These are phyloP conservation scores for Hanleya hanleyi DNA, from an alignment of 2,888 invertebrate species.

Conservation along the genomic window DNA sequence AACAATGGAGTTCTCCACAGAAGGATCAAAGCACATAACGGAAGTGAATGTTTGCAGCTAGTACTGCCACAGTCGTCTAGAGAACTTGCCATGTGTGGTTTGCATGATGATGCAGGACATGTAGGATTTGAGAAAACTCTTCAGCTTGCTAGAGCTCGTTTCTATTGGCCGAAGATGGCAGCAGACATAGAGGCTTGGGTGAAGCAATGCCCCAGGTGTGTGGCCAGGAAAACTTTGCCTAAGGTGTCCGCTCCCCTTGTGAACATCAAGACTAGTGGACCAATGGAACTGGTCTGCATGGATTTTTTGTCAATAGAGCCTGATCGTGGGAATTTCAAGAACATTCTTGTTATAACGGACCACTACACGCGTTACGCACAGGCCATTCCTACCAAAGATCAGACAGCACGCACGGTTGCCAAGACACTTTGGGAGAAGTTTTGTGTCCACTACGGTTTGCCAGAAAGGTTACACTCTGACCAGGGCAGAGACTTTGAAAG, in stretches of 20 bases:
- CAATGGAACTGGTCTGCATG: conserved; percentile 33
- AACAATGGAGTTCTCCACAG: neutral
- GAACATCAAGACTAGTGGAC: conserved; percentile 15
- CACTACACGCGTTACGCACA: conserved; percentile 32
- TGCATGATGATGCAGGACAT: neutral
- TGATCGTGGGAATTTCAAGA: conserved; percentile 19
- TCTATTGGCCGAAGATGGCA: neutral
- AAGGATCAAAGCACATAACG: neutral
- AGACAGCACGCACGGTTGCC: conserved; percentile 31
- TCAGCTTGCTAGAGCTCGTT: neutral
- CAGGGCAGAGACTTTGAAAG: conserved; percentile 33
- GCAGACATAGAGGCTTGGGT: neutral
- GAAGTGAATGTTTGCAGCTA: neutral
- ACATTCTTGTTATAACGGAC: conserved; percentile 37
- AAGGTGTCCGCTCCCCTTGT: neutral
- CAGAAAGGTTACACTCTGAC: conserved; percentile 25
- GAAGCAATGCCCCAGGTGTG: conserved; percentile 17
- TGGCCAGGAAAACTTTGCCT: conserved; percentile 13
- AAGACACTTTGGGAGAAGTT: conserved; percentile 27
- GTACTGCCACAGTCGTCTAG: neutral
- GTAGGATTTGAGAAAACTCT: conserved; percentile 1
- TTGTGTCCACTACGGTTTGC: conserved; percentile 33
- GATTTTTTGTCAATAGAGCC: conserved; percentile 30
- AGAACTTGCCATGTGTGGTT: neutral
- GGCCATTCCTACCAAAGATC: conserved; percentile 28